Conservation (phyloP, 2,888 invertebrate genomes). For the Thymelicus acteon region DNA sequence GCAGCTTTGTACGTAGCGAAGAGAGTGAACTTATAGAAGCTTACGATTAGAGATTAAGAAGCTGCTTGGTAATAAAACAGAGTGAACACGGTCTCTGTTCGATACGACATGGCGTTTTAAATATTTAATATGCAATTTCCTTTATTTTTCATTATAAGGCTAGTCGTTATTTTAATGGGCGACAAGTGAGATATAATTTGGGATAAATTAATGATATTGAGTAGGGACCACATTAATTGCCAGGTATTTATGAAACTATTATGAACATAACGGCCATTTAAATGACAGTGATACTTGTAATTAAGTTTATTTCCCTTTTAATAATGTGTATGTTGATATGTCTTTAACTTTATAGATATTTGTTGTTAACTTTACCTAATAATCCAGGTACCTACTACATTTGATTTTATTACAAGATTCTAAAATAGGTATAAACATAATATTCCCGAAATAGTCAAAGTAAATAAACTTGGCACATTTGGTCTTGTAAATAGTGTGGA, state of each 20-base stretch:
- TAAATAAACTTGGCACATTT: no score
- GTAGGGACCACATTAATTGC: constrained; percentile 13
- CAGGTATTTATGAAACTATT: constrained; percentile 12
- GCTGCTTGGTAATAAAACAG: constrained; percentile 80
- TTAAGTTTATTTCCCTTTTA: neutral
- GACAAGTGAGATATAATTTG: constrained; percentile 49
- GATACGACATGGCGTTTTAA: constrained; percentile 77
- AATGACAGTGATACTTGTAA: neutral
- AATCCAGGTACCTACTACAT: no score
- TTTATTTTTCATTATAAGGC: constrained; percentile 69
- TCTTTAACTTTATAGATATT: no score
- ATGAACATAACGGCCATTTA: neutral
- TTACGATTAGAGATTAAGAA: constrained; percentile 74
- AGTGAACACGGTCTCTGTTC: constrained; percentile 78
- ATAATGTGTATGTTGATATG: neutral
- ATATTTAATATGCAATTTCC: constrained; percentile 82
- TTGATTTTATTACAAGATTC: no score
- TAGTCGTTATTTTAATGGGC: constrained; percentile 67
- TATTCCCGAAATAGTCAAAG: no score
- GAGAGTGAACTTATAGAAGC: constrained; percentile 60
- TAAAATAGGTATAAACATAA: no score
- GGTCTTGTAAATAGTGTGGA: no score
- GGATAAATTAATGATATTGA: constrained; percentile 27
- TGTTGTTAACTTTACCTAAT: no score
- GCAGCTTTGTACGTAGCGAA: constrained; percentile 54